These are phyloP conservation scores for Nylanderia fulva DNA, from an alignment of 1,140 invertebrate species.

Conservation along the genomic window DNA sequence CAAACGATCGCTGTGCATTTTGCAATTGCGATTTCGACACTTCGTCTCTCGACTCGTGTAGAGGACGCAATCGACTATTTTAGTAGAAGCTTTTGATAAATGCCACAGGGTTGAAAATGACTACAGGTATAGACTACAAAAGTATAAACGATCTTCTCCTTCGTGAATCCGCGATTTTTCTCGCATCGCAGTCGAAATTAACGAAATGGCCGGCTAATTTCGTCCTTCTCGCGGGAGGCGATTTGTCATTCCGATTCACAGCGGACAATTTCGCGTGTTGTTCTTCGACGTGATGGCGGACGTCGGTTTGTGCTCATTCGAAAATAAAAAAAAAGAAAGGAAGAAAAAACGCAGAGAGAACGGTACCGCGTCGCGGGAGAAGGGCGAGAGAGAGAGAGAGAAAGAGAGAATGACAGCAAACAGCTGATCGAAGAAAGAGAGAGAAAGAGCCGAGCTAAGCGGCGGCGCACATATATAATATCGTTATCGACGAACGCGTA, in stretches of 20 bases:
- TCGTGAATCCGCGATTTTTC: slow-evolving; percentile 6
- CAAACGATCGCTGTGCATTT: no score
- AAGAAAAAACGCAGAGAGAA: slow-evolving; percentile 10
- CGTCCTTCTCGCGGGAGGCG: slow-evolving; percentile 19
- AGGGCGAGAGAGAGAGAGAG: neutral
- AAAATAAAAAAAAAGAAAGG: neutral
- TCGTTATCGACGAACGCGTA: slow-evolving; percentile 57
- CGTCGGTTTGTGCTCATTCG: neutral
- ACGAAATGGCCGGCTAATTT: slow-evolving; percentile 64
- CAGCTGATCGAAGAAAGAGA: neutral
- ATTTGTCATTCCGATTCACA: slow-evolving; percentile 58
- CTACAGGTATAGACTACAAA: no score
- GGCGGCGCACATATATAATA: slow-evolving; percentile 61
- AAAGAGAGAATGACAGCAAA: neutral
- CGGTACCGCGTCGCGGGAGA: neutral
- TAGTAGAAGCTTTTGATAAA: neutral
- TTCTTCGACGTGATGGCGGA: slow-evolving; percentile 37
- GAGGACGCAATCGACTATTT: slow-evolving; percentile 4
- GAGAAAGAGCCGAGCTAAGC: neutral
- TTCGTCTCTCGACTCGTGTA: neutral
- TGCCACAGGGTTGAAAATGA: slow-evolving; percentile 8
- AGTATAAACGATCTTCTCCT: no score
- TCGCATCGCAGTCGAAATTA: slow-evolving; percentile 47
- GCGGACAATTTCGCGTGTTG: slow-evolving; percentile 14
- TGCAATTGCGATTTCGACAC: slow-evolving; percentile 5